Evolutionary conservation across 1,140 invertebrate species (phyloP).

Genomic region (Capitella teleta): DNA sequence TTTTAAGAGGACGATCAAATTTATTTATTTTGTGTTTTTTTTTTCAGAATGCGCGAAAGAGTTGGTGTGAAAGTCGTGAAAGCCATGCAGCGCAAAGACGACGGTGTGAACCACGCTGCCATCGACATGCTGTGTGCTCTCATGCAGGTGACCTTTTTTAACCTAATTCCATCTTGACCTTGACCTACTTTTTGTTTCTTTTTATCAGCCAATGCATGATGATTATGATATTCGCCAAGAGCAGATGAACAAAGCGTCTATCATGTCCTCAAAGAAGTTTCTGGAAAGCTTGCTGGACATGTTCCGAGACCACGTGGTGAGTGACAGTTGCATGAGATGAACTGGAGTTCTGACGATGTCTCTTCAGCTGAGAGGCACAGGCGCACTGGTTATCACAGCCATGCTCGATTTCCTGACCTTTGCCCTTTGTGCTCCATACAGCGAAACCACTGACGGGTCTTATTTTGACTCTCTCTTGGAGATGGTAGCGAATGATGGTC

Average conservation of each 20-base stretch:
- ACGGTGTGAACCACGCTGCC: conserved; percentile 86
- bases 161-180: neutral
- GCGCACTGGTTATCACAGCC: conserved; percentile 50
- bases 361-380: conserved; percentile 58
- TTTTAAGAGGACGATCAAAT: neutral
- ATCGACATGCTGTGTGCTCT: conserved; percentile 94
- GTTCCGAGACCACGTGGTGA: conserved; percentile 89
- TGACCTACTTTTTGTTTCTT: conserved; percentile 2
- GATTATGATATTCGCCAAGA: conserved; percentile 89
- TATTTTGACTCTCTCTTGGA: conserved; percentile 91
- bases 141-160: conserved; percentile 58
- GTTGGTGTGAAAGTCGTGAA: conserved; percentile 82
- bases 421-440: conserved; percentile 94
- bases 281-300: conserved; percentile 85
- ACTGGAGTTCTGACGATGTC: conserved; percentile 3
- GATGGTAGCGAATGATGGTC: conserved; percentile 81
- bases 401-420: conserved; percentile 99
- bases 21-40: conserved; percentile 2
- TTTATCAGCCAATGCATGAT: conserved; percentile 77
- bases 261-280: conserved; percentile 84
- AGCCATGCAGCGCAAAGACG: conserved; percentile 76
- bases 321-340: conserved; percentile 40
- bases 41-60: conserved; percentile 75
- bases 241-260: conserved; percentile 92
- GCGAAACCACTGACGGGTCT: conserved; percentile 94